Evolutionary conservation across 2,888 invertebrate genomes (phyloP), one percentile per base, ranked within the genome.

Genomic region (Ischnura elegans): DNA sequence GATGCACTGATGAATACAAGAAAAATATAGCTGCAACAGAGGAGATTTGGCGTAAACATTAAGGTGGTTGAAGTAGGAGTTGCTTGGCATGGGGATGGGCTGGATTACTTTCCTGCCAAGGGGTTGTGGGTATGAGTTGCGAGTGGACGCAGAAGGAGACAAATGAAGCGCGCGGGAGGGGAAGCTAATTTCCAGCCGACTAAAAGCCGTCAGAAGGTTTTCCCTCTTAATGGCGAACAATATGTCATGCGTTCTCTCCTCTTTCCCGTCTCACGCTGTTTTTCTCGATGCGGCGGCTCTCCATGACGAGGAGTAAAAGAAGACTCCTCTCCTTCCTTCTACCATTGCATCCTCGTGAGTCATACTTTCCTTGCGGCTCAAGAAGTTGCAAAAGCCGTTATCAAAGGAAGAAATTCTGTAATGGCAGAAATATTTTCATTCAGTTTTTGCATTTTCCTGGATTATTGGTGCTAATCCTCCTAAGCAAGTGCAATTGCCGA

Each of bases 91-190:
- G 1, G 29, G 76, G n/a, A n/a, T n/a, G 1, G 76, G 76, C 13
- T 3, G 29, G 36, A 36, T 29, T 29, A 13, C 16, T 25, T 61
- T 61, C 61, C 16, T 25, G 8, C 16, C 25, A 6, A 19, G 10
- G 86, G 42, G 45, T n/a, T n/a, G n/a, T n/a, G n/a, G n/a, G n/a
- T n/a, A n/a, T n/a, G n/a, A n/a, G 19, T 21, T 8, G 43, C 19
- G 45, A 3, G 51, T 29, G 51, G 51, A 21, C 29, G 29, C n/a
- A 76, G 36, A 51, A 61, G 43, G 90, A 90, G 43, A 90, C 90
- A 90, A 90, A 90, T 90, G 90, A 90, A 90, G 90, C 90, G 90
- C 90, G 90, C 66, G 90, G 90, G 66, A n/a, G 90, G 55, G 61
- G 66, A 90, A 90, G 90, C 90, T 90, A 90, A 90, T 90, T 90